Evolutionary conservation across 1,140 invertebrate genomes (phyloP), one percentile per base, ranked within the genome.

Genomic region (Drosophila prosaltans): DNA sequence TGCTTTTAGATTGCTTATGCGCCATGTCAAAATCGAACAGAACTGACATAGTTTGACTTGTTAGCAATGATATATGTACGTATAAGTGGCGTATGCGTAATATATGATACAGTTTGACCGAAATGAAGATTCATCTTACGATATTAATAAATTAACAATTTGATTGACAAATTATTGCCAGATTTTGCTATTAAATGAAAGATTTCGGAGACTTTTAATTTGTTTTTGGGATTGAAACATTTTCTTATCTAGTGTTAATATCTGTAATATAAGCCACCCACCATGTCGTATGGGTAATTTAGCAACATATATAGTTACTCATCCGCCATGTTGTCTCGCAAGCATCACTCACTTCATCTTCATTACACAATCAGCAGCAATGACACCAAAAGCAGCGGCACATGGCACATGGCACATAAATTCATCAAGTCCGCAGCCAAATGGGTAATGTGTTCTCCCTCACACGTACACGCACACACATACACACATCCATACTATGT

Each of bases 1-100:
- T 76, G 66, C 74, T 55, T 81, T 74, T 59, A 65, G 74, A 85
- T 84, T 86, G 70, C 76, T 76, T 77, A 73, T 80, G 80, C 72
- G 81, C 57, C 72, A 61, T 67, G 69, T 70, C 62, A 45, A 39
- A 64, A 57, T 74, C 48, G 68, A 57, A 67, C 26, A 72, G 30
- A 51, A 51, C 45, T 51, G 45, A 51, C 45, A 51, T 51, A 51
- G 8, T 51, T 26, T 51, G 45, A 51, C 45, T 51, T 51, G n/a
- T 51, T 51, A 10, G 45, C 45, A 26, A 51, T 51, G 45, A 48
- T 45, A 28, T 58, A 39, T 45, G 45, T 58, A 39, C 45, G 4
- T 30, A 30, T 30, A 2, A 30, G 28, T 30, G 2, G 45, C 9
- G 45, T 51, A 51, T 26, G 45, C 3, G 21, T 26, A 10, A 51